Conservation (phyloP, 2,888 invertebrate genomes). For the Scrobipalpa atriplicella region DNA sequence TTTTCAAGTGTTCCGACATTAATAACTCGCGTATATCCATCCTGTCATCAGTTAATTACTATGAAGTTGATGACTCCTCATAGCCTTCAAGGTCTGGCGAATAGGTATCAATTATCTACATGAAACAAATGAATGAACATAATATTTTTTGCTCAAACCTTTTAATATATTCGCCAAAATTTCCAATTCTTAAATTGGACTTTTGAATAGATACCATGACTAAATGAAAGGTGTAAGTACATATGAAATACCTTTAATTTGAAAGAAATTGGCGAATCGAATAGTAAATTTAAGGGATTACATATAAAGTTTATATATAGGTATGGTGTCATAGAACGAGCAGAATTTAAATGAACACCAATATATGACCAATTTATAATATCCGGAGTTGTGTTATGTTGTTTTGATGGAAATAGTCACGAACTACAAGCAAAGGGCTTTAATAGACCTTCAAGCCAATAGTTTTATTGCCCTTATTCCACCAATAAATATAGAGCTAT, state of each 20-base stretch:
- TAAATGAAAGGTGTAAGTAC: constrained; percentile 2
- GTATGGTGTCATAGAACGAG: not conserved
- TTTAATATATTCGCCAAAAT: not conserved
- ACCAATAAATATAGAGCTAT: too few relatives aligned
- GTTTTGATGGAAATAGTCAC: not conserved
- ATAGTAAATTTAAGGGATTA: not conserved
- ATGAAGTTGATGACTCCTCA: not conserved
- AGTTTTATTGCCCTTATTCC: not conserved
- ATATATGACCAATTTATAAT: not conserved
- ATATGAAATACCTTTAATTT: not conserved
- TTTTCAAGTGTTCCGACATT: not conserved
- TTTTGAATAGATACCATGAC: not conserved
- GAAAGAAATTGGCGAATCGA: constrained; percentile 8
- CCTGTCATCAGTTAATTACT: constrained; percentile 13
- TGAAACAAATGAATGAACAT: not conserved
- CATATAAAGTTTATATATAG: not conserved
- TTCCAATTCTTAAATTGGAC: not conserved
- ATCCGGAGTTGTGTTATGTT: not conserved
- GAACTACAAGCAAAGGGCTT: not conserved
- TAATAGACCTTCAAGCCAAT: not conserved
- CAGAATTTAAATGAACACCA: constrained; percentile 6
- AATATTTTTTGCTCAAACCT: not conserved
- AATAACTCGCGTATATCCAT: not conserved
- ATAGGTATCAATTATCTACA: not conserved
- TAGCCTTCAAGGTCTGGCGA: constrained; percentile 1